Base-by-base conservation (phyloP, 2,113 vertebrate genomes). In the Plotosus lineatus region DNA sequence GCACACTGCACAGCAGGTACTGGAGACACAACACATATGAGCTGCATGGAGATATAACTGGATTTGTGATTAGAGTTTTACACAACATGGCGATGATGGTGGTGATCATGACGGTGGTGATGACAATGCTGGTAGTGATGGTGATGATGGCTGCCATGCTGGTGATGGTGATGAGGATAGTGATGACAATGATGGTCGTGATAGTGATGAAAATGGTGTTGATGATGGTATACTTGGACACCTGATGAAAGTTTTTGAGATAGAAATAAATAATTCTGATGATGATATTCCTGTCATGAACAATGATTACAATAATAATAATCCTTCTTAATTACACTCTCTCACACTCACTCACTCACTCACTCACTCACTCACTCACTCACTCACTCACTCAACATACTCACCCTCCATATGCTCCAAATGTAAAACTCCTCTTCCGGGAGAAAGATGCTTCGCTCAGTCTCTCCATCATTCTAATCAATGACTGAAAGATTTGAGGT, bases 361-460 rank as follows among this genome's bases (percentile, higher is more conserved):
- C n/a, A 46, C 42, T 44, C 14, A 69, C 12, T 46, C 15, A 46
- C 33, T 38, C 36, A n/a, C 38, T 42, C 63, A 42, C 36, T 44
- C 23, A 69, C 65, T 44, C 40, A 68, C 38, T 42, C 38, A 50
- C 5, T 11, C 17, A 48, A 2, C 1, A 0, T 66, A 93, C 95
- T 81, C 89, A 96, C 96, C 95, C 89, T 89, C 92, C 91, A 83
- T 94, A 92, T 40, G 92, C 91, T 36, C 91, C 94, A 21, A 93
- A 94, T 56, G 92, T 93, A 84, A 91, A 94, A 89, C 93, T 93
- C 87, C 82, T 92, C 89, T 95, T 94, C 85, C 89, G 92, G 80
- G 94, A 91, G 87, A 92, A 92, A 89, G 94, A 92, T 78, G 84
- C 82, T 84, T 88, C 73, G 77, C 84, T 90, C 82, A 88, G 86